phyloP scores from a whole-genome alignment of 2,888 invertebrate genomes.

The Drosophila fungiperda region DNA sequence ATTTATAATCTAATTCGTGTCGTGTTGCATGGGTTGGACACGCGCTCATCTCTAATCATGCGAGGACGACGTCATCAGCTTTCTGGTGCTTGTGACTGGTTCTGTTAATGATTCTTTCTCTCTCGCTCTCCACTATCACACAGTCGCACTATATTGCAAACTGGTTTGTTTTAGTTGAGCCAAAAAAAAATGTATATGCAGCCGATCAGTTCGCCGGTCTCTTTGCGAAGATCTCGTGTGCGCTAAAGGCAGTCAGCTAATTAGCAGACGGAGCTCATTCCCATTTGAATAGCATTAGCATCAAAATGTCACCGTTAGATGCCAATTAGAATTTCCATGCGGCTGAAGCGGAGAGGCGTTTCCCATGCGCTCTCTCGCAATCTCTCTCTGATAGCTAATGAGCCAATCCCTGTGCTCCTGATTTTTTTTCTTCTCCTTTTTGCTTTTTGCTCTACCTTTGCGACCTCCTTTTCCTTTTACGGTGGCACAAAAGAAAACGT shows the following conservation, averaged over 20 bases:
- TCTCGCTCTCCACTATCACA: neutral
- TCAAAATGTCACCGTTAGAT: slow-evolving; percentile 31
- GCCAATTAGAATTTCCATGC: slow-evolving; percentile 34
- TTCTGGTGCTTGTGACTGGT: slow-evolving; percentile 20
- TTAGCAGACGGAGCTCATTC: slow-evolving; percentile 32
- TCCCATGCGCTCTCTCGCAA: neutral
- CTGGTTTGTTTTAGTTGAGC: slow-evolving; percentile 48
- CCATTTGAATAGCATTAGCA: slow-evolving; percentile 35
- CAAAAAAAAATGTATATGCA: slow-evolving; percentile 48
- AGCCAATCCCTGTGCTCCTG: slow-evolving; percentile 47
- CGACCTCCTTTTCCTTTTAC: slow-evolving; percentile 69
- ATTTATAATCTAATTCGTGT: neutral
- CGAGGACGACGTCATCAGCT: slow-evolving; percentile 58
- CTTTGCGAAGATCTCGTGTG: slow-evolving; percentile 59
- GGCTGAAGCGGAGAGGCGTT: slow-evolving; percentile 33
- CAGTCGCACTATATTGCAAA: slow-evolving; percentile 19
- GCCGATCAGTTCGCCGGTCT: slow-evolving; percentile 61
- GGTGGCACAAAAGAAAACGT: slow-evolving; percentile 11
- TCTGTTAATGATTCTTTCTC: slow-evolving; percentile 34
- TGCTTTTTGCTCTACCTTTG: slow-evolving; percentile 37
- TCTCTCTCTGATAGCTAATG: neutral
- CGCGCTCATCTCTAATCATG: slow-evolving; percentile 9
- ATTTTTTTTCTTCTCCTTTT: slow-evolving; percentile 16
- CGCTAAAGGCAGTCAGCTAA: slow-evolving; percentile 8
- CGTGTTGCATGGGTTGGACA: neutral